A percentile compares a stretch with the other conserved stretches of the same genome.
These are phyloP conservation scores for Sarcophaga carnaria DNA, from an alignment of 2,888 invertebrate species.

Conservation along the genomic window DNA sequence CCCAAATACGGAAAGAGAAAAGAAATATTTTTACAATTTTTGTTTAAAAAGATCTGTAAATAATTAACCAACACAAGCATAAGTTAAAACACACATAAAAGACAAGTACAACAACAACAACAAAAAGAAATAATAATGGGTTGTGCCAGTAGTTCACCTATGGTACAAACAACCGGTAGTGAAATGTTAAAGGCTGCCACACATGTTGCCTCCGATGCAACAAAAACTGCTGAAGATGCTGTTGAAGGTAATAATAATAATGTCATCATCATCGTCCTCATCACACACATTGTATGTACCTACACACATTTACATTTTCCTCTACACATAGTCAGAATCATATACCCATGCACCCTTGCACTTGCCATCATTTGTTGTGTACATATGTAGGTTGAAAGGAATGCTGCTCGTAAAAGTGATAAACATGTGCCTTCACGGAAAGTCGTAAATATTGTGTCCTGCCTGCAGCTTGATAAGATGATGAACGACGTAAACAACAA, in stretches of 20 bases:
- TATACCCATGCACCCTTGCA: too few relatives aligned
- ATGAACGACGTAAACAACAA: too few relatives aligned
- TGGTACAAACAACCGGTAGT: conserved; percentile 79
- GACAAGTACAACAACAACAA: background rate
- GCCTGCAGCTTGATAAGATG: too few relatives aligned
- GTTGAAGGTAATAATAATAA: conserved; percentile 74
- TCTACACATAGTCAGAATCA: background rate
- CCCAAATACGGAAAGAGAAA: background rate
- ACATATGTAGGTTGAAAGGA: too few relatives aligned
- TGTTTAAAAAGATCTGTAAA: background rate
- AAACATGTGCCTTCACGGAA: too few relatives aligned
- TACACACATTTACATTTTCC: background rate
- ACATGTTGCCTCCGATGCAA: conserved; percentile 77
- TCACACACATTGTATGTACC: conserved; percentile 1
- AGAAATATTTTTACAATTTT: background rate
- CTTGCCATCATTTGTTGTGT: background rate
- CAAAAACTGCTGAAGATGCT: conserved; percentile 76
- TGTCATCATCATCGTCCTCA: background rate
- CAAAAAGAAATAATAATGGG: conserved; percentile 73
- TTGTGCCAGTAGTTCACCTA: conserved; percentile 79
- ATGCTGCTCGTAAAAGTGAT: too few relatives aligned
- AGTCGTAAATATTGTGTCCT: too few relatives aligned
- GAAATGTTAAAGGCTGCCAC: conserved; percentile 79
- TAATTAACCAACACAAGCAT: background rate
- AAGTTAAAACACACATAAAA: conserved; percentile 23